Conservation (phyloP, 2,113 vertebrate genomes). For the Peromyscus polionotus region DNA sequence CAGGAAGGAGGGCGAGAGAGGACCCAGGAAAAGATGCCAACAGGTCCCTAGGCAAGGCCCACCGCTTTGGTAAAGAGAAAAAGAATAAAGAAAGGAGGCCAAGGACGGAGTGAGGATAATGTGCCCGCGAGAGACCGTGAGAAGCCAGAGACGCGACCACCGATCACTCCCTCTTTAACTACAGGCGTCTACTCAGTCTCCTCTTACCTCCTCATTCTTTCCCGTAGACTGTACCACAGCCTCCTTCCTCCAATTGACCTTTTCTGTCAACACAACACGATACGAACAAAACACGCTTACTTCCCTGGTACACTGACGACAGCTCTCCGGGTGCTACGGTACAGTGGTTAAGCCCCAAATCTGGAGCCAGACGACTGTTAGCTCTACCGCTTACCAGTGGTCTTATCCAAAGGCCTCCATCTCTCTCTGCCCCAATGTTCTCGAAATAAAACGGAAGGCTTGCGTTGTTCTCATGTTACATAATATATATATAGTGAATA, state of each 20-base stretch:
- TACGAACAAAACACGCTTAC: background rate
- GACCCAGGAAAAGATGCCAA: slow-evolving; percentile 32
- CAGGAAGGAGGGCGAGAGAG: background rate
- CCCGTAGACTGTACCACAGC: background rate
- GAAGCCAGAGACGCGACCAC: background rate
- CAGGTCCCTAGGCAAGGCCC: background rate
- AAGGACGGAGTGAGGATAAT: background rate
- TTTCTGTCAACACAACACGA: slow-evolving; percentile 59
- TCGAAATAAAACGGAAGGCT: background rate
- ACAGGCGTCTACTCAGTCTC: background rate
- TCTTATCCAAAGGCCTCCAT: background rate
- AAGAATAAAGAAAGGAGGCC: background rate
- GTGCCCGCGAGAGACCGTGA: background rate
- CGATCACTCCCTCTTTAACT: background rate
- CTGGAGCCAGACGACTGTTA: slow-evolving; percentile 12
- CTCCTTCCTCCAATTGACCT: slow-evolving; percentile 1
- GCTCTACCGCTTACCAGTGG: background rate
- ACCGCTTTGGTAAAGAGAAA: background rate
- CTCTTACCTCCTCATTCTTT: background rate
- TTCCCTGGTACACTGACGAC: background rate
- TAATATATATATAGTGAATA: background rate
- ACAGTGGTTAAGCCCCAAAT: background rate
- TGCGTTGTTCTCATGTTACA: background rate
- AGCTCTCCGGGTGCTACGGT: background rate
- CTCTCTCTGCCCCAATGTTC: background rate